A percentile compares a stretch with the other conserved stretches of the same genome.
phyloP scores from a whole-genome alignment of 2,888 invertebrate genomes.

The Carabus problematicus region DNA sequence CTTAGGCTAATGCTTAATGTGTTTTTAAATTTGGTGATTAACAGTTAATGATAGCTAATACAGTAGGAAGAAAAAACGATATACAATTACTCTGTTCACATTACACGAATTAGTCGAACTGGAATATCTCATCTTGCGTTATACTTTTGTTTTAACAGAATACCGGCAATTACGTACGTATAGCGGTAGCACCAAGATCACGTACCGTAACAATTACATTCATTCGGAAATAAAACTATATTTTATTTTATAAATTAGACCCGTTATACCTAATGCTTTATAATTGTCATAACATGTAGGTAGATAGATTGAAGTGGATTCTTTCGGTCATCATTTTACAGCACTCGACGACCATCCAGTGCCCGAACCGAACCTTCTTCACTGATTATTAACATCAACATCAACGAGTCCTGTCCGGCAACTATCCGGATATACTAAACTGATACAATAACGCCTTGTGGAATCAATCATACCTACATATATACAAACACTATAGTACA shows the following conservation, averaged over 20 bases:
- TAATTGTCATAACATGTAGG: no score
- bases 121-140: constrained; percentile 21
- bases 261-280: no score
- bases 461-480: no score
- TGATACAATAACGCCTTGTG: no score
- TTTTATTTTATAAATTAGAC: constrained; percentile 23
- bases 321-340: no score
- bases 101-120: not conserved
- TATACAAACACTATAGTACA: no score
- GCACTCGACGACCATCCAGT: no score
- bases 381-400: no score
- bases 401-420: no score
- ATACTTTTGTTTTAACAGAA: constrained; percentile 22
- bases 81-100: constrained; percentile 32
- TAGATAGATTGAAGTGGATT: no score
- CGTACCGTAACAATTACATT: constrained; percentile 27
- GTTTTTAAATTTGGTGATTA: constrained; percentile 41
- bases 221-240: constrained; percentile 17
- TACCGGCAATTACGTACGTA: constrained; percentile 20
- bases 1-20: constrained; percentile 38
- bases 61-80: constrained; percentile 25
- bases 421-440: no score
- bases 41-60: constrained; percentile 41
- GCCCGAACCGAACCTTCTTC: no score
- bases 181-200: constrained; percentile 10